phyloP scores from a whole-genome alignment of 2,888 invertebrate genomes.

The Drosophila dives region DNA sequence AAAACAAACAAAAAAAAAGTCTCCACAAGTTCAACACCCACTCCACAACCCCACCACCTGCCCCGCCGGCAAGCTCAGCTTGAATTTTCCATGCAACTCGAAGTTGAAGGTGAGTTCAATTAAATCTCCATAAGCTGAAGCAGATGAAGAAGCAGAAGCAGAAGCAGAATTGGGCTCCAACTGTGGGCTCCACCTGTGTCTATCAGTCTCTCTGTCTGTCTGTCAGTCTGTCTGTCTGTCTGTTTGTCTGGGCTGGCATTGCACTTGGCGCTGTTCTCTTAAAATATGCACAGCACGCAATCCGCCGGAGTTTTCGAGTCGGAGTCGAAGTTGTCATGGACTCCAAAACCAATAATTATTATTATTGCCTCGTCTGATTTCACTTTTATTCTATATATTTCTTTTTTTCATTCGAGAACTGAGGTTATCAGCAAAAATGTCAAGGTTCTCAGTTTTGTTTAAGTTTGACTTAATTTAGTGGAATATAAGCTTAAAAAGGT shows the following conservation, averaged over 20 bases:
- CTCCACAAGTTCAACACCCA: slow-evolving; percentile 55
- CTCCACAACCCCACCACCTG: background rate
- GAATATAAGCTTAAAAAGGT: background rate
- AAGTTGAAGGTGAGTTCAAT: slow-evolving; percentile 71
- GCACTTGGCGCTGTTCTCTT: slow-evolving; percentile 60
- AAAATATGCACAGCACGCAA: slow-evolving; percentile 73
- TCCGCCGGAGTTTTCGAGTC: slow-evolving; percentile 18
- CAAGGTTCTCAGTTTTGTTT: slow-evolving; percentile 28
- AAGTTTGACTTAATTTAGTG: background rate
- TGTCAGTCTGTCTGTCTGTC: background rate
- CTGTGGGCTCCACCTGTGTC: slow-evolving; percentile 15
- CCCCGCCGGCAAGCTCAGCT: slow-evolving; percentile 9
- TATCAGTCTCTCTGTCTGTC: background rate
- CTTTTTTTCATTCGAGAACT: slow-evolving; percentile 22
- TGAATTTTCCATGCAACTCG: slow-evolving; percentile 50
- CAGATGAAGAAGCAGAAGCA: slow-evolving; percentile 1
- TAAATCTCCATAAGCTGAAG: slow-evolving; percentile 44
- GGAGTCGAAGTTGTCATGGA: slow-evolving; percentile 27
- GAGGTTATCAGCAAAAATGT: slow-evolving; percentile 23
- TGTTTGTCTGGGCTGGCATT: slow-evolving; percentile 43
- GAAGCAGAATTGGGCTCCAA: slow-evolving; percentile 1
- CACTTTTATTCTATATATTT: slow-evolving; percentile 35
- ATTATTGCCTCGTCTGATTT: slow-evolving; percentile 42
- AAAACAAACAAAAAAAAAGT: slow-evolving; percentile 30
- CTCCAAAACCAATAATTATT: slow-evolving; percentile 16